A percentile compares a stretch with the other conserved stretches of the same genome.
Conservation (phyloP, 2,797 vertebrate species). For the Tolypeutes matacus region DNA sequence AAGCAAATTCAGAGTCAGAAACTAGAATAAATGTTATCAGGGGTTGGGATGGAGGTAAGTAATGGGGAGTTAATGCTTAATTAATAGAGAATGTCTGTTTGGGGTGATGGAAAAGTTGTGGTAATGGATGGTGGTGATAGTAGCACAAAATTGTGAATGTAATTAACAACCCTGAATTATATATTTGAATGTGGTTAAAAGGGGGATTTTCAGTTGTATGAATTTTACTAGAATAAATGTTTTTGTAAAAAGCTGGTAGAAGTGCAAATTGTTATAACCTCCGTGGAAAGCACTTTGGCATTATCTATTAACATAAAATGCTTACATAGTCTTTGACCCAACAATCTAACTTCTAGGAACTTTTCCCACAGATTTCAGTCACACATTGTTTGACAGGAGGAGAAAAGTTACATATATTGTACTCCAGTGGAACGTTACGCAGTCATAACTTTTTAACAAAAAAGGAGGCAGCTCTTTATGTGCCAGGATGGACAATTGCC, state of each 20-base stretch:
- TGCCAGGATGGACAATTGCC: not conserved
- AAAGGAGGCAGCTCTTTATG: not conserved
- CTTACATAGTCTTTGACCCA: not conserved
- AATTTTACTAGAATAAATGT: too few relatives aligned
- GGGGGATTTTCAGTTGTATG: too few relatives aligned
- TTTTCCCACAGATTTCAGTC: not conserved
- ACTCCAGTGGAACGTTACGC: not conserved
- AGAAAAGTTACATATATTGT: accelerated
- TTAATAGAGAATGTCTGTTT: too few relatives aligned
- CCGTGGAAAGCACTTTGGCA: not conserved
- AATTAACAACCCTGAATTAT: too few relatives aligned
- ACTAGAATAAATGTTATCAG: too few relatives aligned
- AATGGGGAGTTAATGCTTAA: too few relatives aligned
- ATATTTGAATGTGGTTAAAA: too few relatives aligned
- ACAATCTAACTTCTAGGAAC: not conserved
- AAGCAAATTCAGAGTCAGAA: too few relatives aligned
- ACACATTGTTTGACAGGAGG: not conserved
- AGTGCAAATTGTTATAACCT: not conserved
- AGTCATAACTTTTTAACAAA: not conserved
- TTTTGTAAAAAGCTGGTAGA: not conserved
- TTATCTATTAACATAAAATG: not conserved
- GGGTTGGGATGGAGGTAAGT: too few relatives aligned
- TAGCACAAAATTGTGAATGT: too few relatives aligned
- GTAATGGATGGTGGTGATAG: too few relatives aligned
- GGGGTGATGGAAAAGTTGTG: too few relatives aligned